A percentile compares a stretch with the other conserved stretches of the same genome.
Conservation (phyloP, 2,888 invertebrate species). For the Pheosia gnoma region DNA sequence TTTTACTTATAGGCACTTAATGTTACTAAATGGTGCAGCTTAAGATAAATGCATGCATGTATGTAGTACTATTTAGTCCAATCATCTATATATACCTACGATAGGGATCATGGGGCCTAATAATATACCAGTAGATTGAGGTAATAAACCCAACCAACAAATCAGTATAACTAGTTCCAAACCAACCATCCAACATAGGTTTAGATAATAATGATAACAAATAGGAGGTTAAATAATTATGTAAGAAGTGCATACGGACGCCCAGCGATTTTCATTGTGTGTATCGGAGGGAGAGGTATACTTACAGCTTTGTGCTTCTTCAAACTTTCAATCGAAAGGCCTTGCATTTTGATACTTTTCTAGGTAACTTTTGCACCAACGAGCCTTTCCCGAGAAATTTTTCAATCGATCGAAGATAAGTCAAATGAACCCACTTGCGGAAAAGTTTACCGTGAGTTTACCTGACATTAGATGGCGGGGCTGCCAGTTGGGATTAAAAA, state of each 20-base stretch:
- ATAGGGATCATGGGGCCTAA: too few relatives aligned
- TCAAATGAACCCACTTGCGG: background rate
- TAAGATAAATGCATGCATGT: too few relatives aligned
- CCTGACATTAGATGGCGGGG: too few relatives aligned
- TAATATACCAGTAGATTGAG: too few relatives aligned
- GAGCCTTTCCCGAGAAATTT: background rate
- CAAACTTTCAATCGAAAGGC: slow-evolving; percentile 86
- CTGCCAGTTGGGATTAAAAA: background rate
- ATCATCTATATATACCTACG: too few relatives aligned
- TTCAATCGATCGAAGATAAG: slow-evolving; percentile 3
- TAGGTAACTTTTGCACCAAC: slow-evolving; percentile 1
- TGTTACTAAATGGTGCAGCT: too few relatives aligned
- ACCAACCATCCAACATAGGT: too few relatives aligned
- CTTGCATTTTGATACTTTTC: slow-evolving; percentile 85
- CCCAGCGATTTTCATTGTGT: slow-evolving; percentile 24
- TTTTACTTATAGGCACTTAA: too few relatives aligned
- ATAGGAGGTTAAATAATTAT: slow-evolving; percentile 78
- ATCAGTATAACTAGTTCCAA: too few relatives aligned
- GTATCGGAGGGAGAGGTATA: slow-evolving; percentile 34
- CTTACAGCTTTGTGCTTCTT: slow-evolving; percentile 93
- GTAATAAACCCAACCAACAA: too few relatives aligned
- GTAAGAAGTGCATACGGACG: slow-evolving; percentile 57
- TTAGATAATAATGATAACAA: slow-evolving; percentile 14
- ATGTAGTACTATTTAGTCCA: too few relatives aligned
- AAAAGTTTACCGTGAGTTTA: background rate